A percentile compares a stretch with the other conserved stretches of the same genome.
Evolutionary conservation across 2,797 vertebrate genomes (phyloP).

Genomic region (Triplophysa yarkandensis): DNA sequence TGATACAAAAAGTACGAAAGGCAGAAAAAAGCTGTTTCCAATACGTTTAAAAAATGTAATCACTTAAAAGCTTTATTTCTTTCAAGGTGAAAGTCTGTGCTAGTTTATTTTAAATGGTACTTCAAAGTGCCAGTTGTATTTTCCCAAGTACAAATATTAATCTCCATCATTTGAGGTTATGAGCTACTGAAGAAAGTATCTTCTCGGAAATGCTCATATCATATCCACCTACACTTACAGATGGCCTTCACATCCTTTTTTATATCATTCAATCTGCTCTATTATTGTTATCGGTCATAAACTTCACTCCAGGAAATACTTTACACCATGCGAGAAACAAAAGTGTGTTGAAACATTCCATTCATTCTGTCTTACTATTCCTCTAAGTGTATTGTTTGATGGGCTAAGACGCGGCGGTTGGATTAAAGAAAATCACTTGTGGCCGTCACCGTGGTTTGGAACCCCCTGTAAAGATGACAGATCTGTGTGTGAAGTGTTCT

Average conservation of each 20-base stretch:
- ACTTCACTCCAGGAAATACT: background rate
- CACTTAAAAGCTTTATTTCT: background rate
- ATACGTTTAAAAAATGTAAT: too few relatives aligned
- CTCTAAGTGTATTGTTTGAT: constrained; percentile 6
- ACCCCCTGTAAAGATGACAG: background rate
- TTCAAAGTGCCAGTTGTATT: background rate
- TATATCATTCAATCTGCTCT: background rate
- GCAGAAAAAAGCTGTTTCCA: too few relatives aligned
- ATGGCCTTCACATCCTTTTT: background rate
- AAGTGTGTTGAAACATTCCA: background rate
- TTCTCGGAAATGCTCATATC: background rate
- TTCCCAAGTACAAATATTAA: background rate
- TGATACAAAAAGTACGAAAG: too few relatives aligned
- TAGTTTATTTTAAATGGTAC: background rate
- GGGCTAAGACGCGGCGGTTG: background rate
- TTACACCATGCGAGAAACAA: background rate
- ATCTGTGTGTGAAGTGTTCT: background rate
- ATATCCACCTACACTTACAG: background rate
- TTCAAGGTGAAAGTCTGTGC: background rate
- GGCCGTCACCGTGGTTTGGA: background rate
- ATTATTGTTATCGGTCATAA: background rate
- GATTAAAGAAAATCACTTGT: constrained; percentile 2
- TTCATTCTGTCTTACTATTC: constrained; percentile 1
- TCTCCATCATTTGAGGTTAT: background rate
- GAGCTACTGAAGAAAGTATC: too few relatives aligned